These are phyloP conservation scores for Isurus oxyrinchus DNA, from an alignment of 2,113 vertebrate genomes.

Conservation along the genomic window DNA sequence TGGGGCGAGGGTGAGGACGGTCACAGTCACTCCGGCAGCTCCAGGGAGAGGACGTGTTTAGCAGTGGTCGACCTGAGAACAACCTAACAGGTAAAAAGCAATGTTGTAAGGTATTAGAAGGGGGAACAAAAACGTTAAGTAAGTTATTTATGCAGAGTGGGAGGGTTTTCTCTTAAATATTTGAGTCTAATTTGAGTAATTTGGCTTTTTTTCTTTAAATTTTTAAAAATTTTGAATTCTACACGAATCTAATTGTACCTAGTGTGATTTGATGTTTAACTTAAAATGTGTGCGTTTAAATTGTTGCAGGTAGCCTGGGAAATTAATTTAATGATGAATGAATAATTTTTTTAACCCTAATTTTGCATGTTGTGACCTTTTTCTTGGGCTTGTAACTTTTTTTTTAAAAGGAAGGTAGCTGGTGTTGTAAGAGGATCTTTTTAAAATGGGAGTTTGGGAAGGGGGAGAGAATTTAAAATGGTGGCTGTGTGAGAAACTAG, in stretches of 20 bases:
- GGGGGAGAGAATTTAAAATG: neutral
- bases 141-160: neutral
- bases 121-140: neutral
- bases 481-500: neutral
- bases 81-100: neutral
- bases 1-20: neutral
- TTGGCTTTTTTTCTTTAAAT: neutral
- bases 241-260: too few species aligned
- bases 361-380: neutral
- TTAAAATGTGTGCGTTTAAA: neutral
- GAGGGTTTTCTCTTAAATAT: neutral
- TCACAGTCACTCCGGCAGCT: slow-evolving; percentile 16
- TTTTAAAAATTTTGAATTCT: too few species aligned
- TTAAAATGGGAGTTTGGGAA: neutral
- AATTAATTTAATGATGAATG: neutral
- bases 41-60: neutral
- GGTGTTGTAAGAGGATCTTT: neutral
- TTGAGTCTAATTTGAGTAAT: neutral
- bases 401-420: neutral
- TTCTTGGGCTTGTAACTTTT: neutral
- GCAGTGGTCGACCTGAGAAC: neutral
- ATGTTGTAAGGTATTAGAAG: neutral
- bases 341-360: neutral
- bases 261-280: neutral
- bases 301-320: neutral